Evolutionary conservation across 2,888 invertebrate species (phyloP).

Genomic region (Lithophane leautieri): DNA sequence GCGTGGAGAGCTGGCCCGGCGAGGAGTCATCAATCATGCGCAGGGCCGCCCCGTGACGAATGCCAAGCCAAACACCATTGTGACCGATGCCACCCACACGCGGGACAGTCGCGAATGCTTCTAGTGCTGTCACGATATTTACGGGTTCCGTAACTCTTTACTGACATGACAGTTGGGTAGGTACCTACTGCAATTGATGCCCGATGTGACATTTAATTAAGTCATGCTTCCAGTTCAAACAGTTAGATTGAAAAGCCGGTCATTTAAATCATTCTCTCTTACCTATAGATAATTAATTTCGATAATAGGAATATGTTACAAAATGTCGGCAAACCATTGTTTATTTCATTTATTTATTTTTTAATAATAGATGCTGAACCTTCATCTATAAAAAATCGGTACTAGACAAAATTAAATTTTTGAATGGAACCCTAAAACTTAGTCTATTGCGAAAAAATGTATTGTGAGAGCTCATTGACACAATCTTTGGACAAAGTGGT

Average conservation of each 20-base stretch:
- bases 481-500: constrained; percentile 77
- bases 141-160: constrained; percentile 45
- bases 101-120: constrained; percentile 68
- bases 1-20: constrained; percentile 34
- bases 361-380: too few relatives aligned
- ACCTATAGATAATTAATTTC: too few relatives aligned
- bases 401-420: background rate
- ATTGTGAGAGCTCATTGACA: constrained; percentile 75
- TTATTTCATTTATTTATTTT: background rate
- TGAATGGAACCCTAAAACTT: constrained; percentile 33
- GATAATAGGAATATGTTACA: background rate
- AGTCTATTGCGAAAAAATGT: constrained; percentile 63
- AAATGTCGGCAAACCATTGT: background rate
- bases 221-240: too few relatives aligned
- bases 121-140: constrained; percentile 41
- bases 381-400: background rate
- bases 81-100: constrained; percentile 85
- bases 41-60: constrained; percentile 87
- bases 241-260: background rate
- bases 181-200: background rate
- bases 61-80: constrained; percentile 89
- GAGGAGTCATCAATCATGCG: constrained; percentile 84
- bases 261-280: background rate
- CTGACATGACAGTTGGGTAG: background rate
- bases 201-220: background rate